Evolutionary conservation across 2,888 invertebrate species (phyloP).

Genomic region (Vannuccia rotundouncinata): DNA sequence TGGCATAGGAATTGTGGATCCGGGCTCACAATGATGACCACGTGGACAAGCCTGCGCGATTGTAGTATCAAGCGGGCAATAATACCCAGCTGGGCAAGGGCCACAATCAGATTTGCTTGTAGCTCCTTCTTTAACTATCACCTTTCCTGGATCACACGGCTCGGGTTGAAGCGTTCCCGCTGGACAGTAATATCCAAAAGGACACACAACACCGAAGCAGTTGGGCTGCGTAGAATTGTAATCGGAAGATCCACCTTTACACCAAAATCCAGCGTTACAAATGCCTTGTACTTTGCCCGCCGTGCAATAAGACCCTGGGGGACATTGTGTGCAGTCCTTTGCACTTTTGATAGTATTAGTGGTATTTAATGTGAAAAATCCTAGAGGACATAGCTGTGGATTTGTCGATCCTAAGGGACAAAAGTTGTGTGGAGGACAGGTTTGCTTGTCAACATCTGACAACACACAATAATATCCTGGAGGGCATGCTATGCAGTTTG

Average conservation of each 20-base stretch:
- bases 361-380: constrained; percentile 46
- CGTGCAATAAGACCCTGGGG: constrained; percentile 50
- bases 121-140: constrained; percentile 50
- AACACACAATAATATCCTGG: constrained; percentile 45
- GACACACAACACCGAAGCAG: constrained; percentile 50
- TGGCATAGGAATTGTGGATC: not conserved
- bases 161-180: constrained; percentile 47
- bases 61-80: constrained; percentile 49
- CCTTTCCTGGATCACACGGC: constrained; percentile 46
- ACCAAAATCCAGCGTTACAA: constrained; percentile 50
- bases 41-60: constrained; percentile 48
- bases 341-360: constrained; percentile 44
- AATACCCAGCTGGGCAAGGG: constrained; percentile 50
- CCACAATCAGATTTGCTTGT: constrained; percentile 46
- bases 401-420: constrained; percentile 47
- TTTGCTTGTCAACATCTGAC: constrained; percentile 46
- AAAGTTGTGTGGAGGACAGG: constrained; percentile 49
- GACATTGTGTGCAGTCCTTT: constrained; percentile 46
- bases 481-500: constrained; percentile 45
- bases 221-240: constrained; percentile 44
- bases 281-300: constrained; percentile 48
- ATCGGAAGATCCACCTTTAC: constrained; percentile 45
- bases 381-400: constrained; percentile 48
- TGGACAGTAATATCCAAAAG: constrained; percentile 51
- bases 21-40: constrained; percentile 47